Conservation (phyloP, 2,888 invertebrate species). For the Allacma fusca region DNA sequence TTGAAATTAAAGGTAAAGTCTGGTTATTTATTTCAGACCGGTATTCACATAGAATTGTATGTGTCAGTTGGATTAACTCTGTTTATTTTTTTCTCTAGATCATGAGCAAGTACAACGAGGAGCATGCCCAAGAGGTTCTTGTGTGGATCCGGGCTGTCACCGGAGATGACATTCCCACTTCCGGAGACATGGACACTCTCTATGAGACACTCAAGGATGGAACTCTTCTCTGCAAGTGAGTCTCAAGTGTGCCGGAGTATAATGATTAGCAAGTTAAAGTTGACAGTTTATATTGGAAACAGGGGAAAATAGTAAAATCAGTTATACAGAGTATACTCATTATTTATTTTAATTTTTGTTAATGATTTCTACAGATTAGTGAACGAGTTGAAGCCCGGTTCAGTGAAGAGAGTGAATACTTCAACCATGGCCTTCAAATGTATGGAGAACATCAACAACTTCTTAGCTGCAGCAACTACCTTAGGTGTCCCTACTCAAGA, state of each 20-base stretch:
- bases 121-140: constrained; percentile 88
- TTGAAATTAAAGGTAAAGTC: too few relatives aligned
- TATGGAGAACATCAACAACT: constrained; percentile 98
- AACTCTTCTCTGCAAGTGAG: constrained; percentile 85
- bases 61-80: not conserved
- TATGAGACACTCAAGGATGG: constrained; percentile 91
- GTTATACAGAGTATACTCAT: too few relatives aligned
- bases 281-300: too few relatives aligned
- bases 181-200: constrained; percentile 93
- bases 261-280: too few relatives aligned
- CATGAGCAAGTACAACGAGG: constrained; percentile 96
- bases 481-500: constrained; percentile 93
- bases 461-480: constrained; percentile 81
- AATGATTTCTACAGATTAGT: constrained; percentile 73
- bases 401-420: constrained; percentile 90
- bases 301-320: too few relatives aligned
- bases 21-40: too few relatives aligned
- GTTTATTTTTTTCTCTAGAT: constrained; percentile 74
- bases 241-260: too few relatives aligned
- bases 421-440: constrained; percentile 94
- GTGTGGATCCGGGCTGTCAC: constrained; percentile 91
- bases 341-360: not conserved
- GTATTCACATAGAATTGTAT: too few relatives aligned
- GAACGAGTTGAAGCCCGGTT: constrained; percentile 83
- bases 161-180: constrained; percentile 83